Evolutionary conservation across 35 echinoderm and acorn worm species (phyloP).

Genomic region (Lytechinus variegatus): DNA sequence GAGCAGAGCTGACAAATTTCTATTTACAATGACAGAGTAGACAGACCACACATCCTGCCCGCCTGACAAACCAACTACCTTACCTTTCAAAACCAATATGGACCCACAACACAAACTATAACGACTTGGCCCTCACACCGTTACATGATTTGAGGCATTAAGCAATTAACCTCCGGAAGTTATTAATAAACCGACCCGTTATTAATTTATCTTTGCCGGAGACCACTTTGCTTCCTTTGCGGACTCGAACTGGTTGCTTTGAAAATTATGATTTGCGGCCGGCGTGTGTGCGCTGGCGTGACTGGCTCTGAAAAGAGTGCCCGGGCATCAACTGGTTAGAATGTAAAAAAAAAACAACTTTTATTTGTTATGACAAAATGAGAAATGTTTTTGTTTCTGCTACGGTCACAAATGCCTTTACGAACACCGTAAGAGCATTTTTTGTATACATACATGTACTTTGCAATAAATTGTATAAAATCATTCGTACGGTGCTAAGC

Average conservation of each 20-base stretch:
- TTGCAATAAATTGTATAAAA: no score
- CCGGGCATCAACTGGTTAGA: no score
- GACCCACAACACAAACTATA: neutral
- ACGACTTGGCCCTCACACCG: neutral
- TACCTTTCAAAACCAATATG: conserved; percentile 12
- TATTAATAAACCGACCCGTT: conserved; percentile 36
- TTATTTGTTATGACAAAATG: no score
- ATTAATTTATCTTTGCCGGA: neutral
- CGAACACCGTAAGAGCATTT: no score
- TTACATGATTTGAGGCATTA: conserved; percentile 28
- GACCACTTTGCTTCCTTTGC: neutral
- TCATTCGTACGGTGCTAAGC: no score
- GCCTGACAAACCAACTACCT: neutral
- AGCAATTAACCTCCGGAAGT: conserved; percentile 36
- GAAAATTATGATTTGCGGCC: neutral
- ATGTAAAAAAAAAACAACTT: no score
- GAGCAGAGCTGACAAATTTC: no score
- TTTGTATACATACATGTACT: no score
- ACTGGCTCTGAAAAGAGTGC: neutral
- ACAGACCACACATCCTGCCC: neutral
- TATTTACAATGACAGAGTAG: neutral
- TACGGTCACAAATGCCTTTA: no score
- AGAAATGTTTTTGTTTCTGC: no score
- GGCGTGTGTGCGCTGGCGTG: neutral
- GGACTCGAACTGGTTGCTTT: neutral